Conservation (phyloP, 2,113 vertebrate species). For the Zosterops japonicus region DNA sequence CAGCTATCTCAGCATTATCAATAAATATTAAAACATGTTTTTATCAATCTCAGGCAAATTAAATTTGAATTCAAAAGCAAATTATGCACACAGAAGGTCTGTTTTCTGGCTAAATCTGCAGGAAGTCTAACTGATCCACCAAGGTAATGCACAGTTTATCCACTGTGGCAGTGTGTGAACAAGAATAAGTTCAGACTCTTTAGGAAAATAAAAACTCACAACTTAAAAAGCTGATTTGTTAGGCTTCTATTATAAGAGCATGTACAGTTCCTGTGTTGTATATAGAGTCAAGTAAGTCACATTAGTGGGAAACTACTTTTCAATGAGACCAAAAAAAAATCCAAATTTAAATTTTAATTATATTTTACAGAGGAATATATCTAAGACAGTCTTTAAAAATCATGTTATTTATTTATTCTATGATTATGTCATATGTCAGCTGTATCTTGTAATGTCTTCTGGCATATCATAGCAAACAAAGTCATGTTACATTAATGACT, state of each 20-base stretch:
- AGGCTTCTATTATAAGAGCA: not conserved
- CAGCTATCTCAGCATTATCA: not conserved
- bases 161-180: not conserved
- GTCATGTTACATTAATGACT: conserved; percentile 73
- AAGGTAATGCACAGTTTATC: not conserved
- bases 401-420: conserved; percentile 86
- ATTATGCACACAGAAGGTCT: too few relatives aligned
- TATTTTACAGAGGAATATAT: conserved; percentile 63
- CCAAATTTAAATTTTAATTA: not conserved
- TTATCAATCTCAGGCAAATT: not conserved
- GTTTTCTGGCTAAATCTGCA: not conserved
- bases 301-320: not conserved
- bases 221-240: not conserved
- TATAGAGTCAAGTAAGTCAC: not conserved
- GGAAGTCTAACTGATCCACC: not conserved
- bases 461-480: conserved; percentile 94
- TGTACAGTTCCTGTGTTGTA: not conserved
- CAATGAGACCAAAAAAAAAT: not conserved
- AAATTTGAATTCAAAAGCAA: not conserved
- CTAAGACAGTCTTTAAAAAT: conserved; percentile 66
- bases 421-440: conserved; percentile 79
- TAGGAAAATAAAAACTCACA: not conserved
- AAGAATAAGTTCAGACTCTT: not conserved
- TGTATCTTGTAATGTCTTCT: conserved; percentile 82
- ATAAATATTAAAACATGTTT: not conserved